Evolutionary conservation across 2,113 vertebrate species (phyloP).

Genomic region (Natator depressus): DNA sequence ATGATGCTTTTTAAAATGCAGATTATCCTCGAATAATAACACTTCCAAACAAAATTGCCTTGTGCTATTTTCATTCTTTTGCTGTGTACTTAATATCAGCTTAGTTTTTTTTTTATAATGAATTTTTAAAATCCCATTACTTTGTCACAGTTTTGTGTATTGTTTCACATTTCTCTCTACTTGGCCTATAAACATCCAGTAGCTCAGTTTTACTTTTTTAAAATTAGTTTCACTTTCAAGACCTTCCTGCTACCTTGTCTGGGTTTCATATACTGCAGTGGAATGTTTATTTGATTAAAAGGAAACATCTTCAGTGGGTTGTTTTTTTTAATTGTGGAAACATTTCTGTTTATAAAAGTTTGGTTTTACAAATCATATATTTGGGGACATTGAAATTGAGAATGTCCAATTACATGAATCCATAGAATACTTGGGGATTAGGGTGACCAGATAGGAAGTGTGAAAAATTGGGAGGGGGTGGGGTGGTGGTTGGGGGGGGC

Average conservation of each 20-base stretch:
- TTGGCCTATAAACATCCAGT: neutral
- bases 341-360: neutral
- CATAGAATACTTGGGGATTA: neutral
- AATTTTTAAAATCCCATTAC: neutral
- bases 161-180: neutral
- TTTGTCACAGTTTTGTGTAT: neutral
- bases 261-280: neutral
- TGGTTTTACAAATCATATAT: neutral
- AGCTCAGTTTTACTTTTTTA: neutral
- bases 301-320: neutral
- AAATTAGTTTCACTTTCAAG: rapidly evolving
- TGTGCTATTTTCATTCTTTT: neutral
- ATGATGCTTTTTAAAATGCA: neutral
- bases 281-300: neutral
- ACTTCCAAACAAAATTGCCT: neutral
- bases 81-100: neutral
- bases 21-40: conserved; percentile 1
- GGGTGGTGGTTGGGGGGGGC: too few species aligned
- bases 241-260: neutral
- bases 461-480: too few species aligned
- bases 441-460: too few species aligned
- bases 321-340: neutral
- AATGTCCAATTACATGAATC: neutral
- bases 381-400: neutral
- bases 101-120: neutral